phyloP scores from a whole-genome alignment of 2,113 vertebrate species.

The Columbina picui region DNA sequence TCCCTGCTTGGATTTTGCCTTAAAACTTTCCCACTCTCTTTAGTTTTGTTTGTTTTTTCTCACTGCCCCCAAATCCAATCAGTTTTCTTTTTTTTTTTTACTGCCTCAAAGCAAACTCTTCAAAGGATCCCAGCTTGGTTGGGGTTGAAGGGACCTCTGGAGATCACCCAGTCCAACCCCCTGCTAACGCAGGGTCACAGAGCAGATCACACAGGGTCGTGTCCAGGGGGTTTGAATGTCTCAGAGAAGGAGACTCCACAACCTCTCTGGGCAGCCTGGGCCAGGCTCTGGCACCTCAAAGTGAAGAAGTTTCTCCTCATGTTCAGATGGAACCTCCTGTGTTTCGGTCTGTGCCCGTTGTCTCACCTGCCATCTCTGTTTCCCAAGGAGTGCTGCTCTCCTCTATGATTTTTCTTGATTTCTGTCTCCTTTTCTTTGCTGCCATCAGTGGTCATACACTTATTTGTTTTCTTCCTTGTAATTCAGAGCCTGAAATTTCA shows the following conservation, averaged over 20 bases:
- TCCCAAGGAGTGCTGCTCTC: not conserved
- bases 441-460: not conserved
- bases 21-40: not conserved
- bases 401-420: not conserved
- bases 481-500: not conserved
- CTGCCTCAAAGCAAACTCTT: not conserved
- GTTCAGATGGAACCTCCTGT: too few species aligned
- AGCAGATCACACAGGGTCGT: too few species aligned
- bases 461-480: not conserved
- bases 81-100: not conserved
- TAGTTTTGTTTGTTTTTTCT: not conserved
- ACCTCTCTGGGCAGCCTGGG: too few species aligned
- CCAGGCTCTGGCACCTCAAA: too few species aligned
- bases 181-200: too few species aligned
- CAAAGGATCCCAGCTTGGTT: too few species aligned
- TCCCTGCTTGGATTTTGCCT: not conserved
- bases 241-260: too few species aligned
- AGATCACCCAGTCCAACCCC: too few species aligned
- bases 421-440: not conserved
- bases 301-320: too few species aligned
- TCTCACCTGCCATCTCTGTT: not conserved
- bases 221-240: too few species aligned
- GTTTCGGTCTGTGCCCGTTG: too few species aligned
- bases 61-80: not conserved
- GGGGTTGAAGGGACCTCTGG: too few species aligned